These are phyloP conservation scores for Zophobas atratus DNA, from an alignment of 1,140 invertebrate genomes.

Conservation along the genomic window DNA sequence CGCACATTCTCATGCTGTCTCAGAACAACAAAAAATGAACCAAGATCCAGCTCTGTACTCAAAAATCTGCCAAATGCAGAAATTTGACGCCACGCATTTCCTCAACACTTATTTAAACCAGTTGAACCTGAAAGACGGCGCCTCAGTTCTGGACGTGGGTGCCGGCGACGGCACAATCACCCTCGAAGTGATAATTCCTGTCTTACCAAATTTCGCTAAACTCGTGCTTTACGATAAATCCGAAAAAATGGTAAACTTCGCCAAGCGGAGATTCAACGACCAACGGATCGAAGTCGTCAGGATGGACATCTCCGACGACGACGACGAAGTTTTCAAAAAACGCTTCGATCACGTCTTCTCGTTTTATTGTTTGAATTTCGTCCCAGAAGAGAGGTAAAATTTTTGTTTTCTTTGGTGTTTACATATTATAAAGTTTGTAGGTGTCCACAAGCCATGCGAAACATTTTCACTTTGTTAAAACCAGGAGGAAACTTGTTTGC, in stretches of 20 bases:
- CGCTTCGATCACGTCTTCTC: constrained; percentile 71
- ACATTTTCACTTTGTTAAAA: too few relatives aligned
- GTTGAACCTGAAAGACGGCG: neutral
- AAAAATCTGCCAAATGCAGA: neutral
- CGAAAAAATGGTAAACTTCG: neutral
- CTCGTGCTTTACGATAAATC: neutral
- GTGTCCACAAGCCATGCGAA: too few relatives aligned
- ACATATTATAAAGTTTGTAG: too few relatives aligned
- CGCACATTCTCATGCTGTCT: too few relatives aligned
- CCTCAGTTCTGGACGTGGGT: neutral
- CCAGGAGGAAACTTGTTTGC: too few relatives aligned
- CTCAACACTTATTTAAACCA: neutral
- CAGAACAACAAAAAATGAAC: too few relatives aligned
- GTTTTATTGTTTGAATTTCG: constrained; percentile 89
- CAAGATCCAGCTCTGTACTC: neutral
- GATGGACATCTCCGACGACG: too few relatives aligned
- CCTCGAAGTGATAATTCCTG: neutral
- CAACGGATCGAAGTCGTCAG: too few relatives aligned
- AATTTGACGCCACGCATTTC: neutral
- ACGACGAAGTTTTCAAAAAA: neutral
- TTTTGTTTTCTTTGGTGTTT: too few relatives aligned
- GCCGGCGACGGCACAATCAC: neutral
- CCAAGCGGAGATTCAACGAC: neutral
- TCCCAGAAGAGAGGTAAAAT: constrained; percentile 74
- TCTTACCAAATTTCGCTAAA: neutral